Percentiles rank a stretch among this genome's conserved stretches.
phyloP scores from a whole-genome alignment of 2,797 vertebrate genomes.

The Rhinella marina region DNA sequence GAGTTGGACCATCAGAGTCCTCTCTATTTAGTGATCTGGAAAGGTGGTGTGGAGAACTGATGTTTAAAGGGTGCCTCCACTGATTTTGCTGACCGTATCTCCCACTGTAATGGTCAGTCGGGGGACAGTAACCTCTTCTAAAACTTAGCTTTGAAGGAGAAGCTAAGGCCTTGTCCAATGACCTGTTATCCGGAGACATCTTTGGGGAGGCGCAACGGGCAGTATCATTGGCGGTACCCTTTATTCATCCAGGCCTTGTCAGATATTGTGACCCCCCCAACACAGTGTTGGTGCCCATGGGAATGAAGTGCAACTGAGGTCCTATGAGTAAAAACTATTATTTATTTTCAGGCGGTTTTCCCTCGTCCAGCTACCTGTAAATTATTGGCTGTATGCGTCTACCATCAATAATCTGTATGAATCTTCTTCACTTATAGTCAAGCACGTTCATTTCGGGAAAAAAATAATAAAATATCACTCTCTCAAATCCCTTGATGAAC shows the following conservation, averaged over 20 bases:
- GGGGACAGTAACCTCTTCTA: too few relatives aligned
- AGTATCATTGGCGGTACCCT: not conserved
- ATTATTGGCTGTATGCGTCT: not conserved
- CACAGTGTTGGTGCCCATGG: not conserved
- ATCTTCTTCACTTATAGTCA: conserved; percentile 18
- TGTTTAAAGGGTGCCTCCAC: too few relatives aligned
- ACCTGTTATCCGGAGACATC: not conserved
- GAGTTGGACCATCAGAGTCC: too few relatives aligned
- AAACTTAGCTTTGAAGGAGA: not conserved
- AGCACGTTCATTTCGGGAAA: not conserved
- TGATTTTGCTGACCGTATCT: too few relatives aligned
- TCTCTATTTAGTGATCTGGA: too few relatives aligned
- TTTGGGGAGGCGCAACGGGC: not conserved
- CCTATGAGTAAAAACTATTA: too few relatives aligned
- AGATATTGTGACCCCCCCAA: not conserved
- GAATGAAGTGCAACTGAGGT: not conserved
- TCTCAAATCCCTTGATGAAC: conserved; percentile 25
- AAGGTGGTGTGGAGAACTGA: too few relatives aligned
- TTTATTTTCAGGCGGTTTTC: not conserved
- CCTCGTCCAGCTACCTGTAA: not conserved
- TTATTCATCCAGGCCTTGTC: not conserved
- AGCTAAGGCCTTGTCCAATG: not conserved
- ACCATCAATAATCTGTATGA: not conserved
- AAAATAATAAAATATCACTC: conserved; percentile 28
- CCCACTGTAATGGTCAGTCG: too few relatives aligned